Evolutionary conservation across 2,888 invertebrate species (phyloP).

Genomic region (Melinopterus prodromus): DNA sequence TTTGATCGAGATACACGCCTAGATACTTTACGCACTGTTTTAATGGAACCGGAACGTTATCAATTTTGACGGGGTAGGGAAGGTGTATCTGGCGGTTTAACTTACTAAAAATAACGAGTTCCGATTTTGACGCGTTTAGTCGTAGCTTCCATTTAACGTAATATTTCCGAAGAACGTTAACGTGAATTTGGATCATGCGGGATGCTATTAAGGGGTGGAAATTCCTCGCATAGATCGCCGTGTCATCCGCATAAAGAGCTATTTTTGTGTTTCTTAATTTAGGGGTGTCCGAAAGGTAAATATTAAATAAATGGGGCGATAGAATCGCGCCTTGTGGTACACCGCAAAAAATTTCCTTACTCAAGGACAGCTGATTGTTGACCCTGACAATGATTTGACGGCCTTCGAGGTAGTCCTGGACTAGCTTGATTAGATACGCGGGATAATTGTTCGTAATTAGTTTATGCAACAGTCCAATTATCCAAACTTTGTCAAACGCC

Average conservation of each 20-base stretch:
- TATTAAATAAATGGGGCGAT: neutral
- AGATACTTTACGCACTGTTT: no score
- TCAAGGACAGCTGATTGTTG: neutral
- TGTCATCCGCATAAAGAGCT: neutral
- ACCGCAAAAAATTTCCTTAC: neutral
- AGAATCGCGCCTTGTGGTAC: conserved; percentile 6
- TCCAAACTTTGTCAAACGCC: no score
- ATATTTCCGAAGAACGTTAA: neutral
- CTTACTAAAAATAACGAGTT: neutral
- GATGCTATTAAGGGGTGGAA: neutral
- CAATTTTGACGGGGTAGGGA: neutral
- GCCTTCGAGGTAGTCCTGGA: conserved; percentile 9
- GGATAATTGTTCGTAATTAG: conserved; percentile 36
- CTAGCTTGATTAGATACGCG: conserved; percentile 41
- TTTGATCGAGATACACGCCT: no score
- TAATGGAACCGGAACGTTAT: no score
- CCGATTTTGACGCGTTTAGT: neutral
- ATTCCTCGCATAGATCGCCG: neutral
- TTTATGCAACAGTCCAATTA: no score
- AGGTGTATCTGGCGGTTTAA: neutral
- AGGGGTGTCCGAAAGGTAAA: neutral
- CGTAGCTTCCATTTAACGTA: neutral
- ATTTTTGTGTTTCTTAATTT: neutral
- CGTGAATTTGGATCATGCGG: neutral
- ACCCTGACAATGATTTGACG: no score